Base-by-base conservation (phyloP, 2,113 vertebrate genomes). In the Phylloscopus trochiloides region DNA sequence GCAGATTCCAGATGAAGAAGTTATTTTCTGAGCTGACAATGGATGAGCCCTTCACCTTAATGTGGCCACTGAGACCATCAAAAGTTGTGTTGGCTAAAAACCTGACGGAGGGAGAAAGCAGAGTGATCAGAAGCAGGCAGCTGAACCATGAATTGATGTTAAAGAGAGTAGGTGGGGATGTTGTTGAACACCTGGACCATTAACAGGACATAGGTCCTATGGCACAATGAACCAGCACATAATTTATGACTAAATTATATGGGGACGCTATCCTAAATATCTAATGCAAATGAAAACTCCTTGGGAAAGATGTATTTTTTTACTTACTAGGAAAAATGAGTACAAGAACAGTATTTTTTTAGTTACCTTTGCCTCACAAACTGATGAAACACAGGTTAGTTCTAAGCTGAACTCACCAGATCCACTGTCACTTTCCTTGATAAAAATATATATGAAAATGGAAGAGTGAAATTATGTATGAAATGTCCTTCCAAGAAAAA, bases 1-100 rank as follows among this genome's bases (percentile, higher is more conserved):
- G 99, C 65, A 99, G 98, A 94, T 98, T 99, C 99, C 99, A 99
- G 57, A 99, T 98, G 82, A 99, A 99, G 96, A 99, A 99, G 51
- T 98, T 98, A 95, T 99, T 99, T 93, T 99, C 98, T 78, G 99
- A 99, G 84, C 98, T 98, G 91, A 99, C 75, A 67, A 98, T 95
- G 34, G 99, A 99, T n/a, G 97, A 98, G 2, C 97, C 97, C 93
- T 98, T 98, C 73, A 99, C 99, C 88, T 93, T 98, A 95, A 99
- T 98, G 70, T 97, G 98, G 28, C 99, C 99, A 43, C 99, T 99
- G 90, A 99, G 98, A 58, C 99, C 99, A 8, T 98, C 98, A 97
- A 99, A 99, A 71, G 98, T 98, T 63, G 98, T 99, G 97, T 99
- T 99, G 97, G 98, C 98, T 95, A 99, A 97, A 97, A 99, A 99